Percentiles rank a stretch among this genome's conserved stretches.
These are phyloP conservation scores for Penelope pileata DNA, from an alignment of 2,113 vertebrate genomes.

Conservation along the genomic window DNA sequence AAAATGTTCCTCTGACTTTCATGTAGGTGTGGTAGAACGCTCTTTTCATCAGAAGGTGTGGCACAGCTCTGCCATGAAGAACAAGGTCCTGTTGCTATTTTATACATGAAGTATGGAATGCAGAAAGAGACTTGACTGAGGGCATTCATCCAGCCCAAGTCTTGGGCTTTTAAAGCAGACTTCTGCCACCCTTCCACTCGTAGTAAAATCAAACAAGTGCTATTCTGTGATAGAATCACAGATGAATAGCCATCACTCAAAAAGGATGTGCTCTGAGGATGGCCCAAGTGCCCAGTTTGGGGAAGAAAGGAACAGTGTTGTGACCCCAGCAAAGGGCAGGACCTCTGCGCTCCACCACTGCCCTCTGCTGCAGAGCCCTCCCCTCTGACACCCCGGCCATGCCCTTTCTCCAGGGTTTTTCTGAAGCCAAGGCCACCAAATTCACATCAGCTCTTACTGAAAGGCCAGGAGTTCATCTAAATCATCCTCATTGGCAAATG, in stretches of 20 bases:
- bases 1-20: background rate
- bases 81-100: background rate
- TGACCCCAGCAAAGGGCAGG: constrained; percentile 33
- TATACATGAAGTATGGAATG: background rate
- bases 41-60: background rate
- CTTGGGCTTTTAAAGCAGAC: background rate
- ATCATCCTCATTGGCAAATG: rapidly evolving
- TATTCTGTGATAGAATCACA: background rate
- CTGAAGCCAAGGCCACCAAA: background rate
- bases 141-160: background rate
- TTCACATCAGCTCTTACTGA: background rate
- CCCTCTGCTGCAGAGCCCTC: background rate
- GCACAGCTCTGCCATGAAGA: background rate
- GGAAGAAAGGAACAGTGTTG: constrained; percentile 8
- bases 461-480: background rate
- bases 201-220: background rate
- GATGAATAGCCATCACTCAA: constrained; percentile 34
- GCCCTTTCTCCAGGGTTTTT: background rate
- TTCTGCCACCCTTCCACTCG: background rate
- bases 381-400: background rate
- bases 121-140: background rate
- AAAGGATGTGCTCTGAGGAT: background rate
- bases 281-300: background rate
- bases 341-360: background rate
- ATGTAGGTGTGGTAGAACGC: background rate